Conservation (phyloP, 2,113 vertebrate species). For the Cyprinodon brontotheroides region DNA sequence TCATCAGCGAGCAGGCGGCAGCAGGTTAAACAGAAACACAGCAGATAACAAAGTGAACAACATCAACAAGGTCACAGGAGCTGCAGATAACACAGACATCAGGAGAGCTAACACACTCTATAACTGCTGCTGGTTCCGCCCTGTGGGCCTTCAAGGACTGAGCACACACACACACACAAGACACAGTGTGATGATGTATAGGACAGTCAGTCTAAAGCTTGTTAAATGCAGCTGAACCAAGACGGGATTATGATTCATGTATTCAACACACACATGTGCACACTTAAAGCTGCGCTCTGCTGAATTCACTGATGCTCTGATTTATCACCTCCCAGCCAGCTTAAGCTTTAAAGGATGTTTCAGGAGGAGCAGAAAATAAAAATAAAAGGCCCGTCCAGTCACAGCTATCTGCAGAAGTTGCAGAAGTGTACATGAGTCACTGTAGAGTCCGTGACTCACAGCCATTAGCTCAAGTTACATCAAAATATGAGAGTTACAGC, state of each 20-base stretch:
- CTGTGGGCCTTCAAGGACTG: conserved; percentile 58
- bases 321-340: conserved; percentile 42
- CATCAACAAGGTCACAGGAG: conserved; percentile 46
- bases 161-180: conserved; percentile 3
- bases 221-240: conserved; percentile 63
- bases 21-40: conserved; percentile 21
- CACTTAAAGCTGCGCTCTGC: conserved; percentile 4
- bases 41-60: conserved; percentile 20
- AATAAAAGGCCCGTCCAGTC: conserved; percentile 1
- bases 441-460: background rate
- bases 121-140: conserved; percentile 45
- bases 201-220: conserved; percentile 56
- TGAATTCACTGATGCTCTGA: conserved; percentile 46
- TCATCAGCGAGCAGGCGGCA: background rate
- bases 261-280: conserved; percentile 14
- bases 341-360: conserved; percentile 33
- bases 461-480: background rate
- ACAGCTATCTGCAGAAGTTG: background rate
- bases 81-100: conserved; percentile 51
- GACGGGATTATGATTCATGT: conserved; percentile 62
- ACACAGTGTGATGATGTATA: conserved; percentile 42
- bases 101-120: conserved; percentile 36
- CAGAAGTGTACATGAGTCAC: background rate
- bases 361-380: conserved; percentile 28
- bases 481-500: too few species aligned